Base-by-base conservation (phyloP, 2,797 vertebrate species). In the Hylomyscus alleni region DNA sequence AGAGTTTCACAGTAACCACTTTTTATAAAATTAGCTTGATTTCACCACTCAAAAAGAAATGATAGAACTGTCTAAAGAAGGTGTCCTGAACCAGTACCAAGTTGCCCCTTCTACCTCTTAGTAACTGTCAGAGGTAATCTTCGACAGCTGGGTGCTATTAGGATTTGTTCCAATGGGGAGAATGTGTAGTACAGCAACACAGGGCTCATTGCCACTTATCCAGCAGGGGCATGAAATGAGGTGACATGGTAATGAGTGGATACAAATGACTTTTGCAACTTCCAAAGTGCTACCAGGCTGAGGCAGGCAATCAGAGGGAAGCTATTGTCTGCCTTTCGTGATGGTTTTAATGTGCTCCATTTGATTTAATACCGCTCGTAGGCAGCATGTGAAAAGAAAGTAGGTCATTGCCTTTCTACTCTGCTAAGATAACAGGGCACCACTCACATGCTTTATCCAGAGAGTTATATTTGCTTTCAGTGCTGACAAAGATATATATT, bases 261-360 rank as follows among this genome's bases (percentile, higher is more conserved):
- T 99, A 99, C 98, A 99, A 99, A 99, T 99, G 99, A 98, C 98
- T 99, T 99, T 98, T 99, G 98, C 98, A 99, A 99, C 98, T 99
- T 98, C 98, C 97, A 97, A 98, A 96, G 97, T 7, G 95, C 98
- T 99, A 98, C 98, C 98, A 98, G 98, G 97, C 98, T 97, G 98
- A 98, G 96, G 97, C 97, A 99, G 98, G 98, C 98, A 99, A 98
- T 99, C 98, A 98, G 98, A 98, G 84, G 60, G 98, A 99, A 99
- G 98, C 98, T 98, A 99, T 99, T 99, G 99, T 99, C 99, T 99
- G 98, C 97, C 95, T 98, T 98, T 96, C 96, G 69, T 98, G 98
- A 98, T 98, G 98, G 98, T 99, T 99, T 98, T 99, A 99, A 99
- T 99, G 98, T 98, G 98, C 98, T 99, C 98, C 98, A 98, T 99